Evolutionary conservation across 1,140 invertebrate species (phyloP).

Genomic region (Drosophila setifemur): DNA sequence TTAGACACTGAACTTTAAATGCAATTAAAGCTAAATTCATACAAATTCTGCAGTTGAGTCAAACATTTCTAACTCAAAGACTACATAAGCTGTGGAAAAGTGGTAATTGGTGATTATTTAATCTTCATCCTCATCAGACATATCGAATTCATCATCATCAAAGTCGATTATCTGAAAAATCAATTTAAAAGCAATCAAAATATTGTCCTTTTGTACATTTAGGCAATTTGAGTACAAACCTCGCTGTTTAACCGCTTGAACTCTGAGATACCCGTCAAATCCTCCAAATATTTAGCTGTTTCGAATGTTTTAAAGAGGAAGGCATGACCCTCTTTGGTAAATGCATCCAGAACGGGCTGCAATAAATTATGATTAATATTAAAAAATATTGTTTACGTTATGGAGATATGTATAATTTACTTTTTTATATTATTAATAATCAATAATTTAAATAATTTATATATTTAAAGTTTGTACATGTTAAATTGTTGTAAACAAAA

Average conservation of each 20-base stretch:
- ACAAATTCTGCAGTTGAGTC: background rate
- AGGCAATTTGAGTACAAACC: conserved; percentile 15
- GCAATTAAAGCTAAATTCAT: conserved; percentile 4
- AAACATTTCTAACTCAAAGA: background rate
- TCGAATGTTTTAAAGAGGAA: conserved; percentile 95
- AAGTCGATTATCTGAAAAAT: conserved; percentile 74
- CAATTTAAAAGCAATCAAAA: background rate
- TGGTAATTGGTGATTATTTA: background rate
- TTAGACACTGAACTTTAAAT: conserved; percentile 24
- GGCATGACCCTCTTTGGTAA: conserved; percentile 84
- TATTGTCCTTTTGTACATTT: background rate
- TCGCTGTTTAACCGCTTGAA: conserved; percentile 66
- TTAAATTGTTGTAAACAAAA: too few species aligned
- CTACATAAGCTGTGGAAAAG: background rate
- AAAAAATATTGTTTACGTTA: too few species aligned
- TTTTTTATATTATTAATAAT: too few species aligned
- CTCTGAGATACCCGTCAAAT: conserved; percentile 92
- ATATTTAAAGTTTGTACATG: too few species aligned
- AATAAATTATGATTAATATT: background rate
- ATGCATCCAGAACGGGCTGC: conserved; percentile 61
- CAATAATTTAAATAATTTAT: too few species aligned
- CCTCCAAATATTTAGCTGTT: conserved; percentile 92
- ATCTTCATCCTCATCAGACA: conserved; percentile 63
- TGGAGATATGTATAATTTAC: too few species aligned
- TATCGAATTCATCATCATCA: conserved; percentile 73